Percentiles rank a stretch among this genome's conserved stretches.
Evolutionary conservation across 1,140 invertebrate genomes (phyloP).

Genomic region (Geopemphigus sp.): DNA sequence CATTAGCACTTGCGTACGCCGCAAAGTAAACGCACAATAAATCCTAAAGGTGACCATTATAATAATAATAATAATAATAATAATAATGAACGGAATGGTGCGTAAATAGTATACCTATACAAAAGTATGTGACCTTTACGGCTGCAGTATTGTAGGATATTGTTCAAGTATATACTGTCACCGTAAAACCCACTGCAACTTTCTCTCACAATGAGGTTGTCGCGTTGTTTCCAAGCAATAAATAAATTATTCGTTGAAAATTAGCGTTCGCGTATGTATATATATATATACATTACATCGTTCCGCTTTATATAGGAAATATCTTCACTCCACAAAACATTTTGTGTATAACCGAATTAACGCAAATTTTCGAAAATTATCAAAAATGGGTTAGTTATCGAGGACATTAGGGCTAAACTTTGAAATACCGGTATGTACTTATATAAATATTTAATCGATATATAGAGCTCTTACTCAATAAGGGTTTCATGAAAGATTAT

Average conservation of each 20-base stretch:
- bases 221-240: background rate
- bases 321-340: background rate
- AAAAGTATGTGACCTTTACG: conserved; percentile 27
- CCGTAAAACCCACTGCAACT: background rate
- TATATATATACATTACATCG: no score
- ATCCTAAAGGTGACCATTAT: background rate
- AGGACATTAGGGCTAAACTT: no score
- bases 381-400: no score
- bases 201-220: conserved; percentile 30
- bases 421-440: no score
- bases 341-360: background rate
- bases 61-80: background rate
- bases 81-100: background rate
- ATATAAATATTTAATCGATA: no score
- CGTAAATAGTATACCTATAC: background rate
- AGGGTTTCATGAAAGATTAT: no score
- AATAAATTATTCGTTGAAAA: conserved; percentile 21
- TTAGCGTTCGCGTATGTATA: background rate
- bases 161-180: conserved; percentile 16
- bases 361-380: no score
- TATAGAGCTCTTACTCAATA: no score
- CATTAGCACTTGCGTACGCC: background rate
- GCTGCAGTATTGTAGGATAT: background rate
- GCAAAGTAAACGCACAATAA: background rate
- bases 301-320: background rate